Base-by-base conservation (phyloP, 2,113 vertebrate species). In the Myrmophylax atrothorax region DNA sequence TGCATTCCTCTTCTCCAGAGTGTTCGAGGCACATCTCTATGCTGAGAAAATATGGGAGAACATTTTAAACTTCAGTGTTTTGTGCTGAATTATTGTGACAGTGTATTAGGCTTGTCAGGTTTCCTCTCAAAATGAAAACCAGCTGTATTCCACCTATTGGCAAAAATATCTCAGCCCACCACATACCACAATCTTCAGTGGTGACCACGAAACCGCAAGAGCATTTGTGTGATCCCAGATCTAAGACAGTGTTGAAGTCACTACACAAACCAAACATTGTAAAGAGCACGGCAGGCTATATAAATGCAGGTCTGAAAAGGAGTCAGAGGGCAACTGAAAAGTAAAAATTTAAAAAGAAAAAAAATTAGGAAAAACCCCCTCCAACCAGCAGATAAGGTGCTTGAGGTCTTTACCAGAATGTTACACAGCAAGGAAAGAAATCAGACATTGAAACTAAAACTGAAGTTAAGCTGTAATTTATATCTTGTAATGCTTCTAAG, bases 261-360 rank as follows among this genome's bases (percentile, higher is more conserved):
- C 96, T 98, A 97, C 98, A 98, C 97, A 98, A 97, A 98, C 98
- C 98, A 98, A 98, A 98, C 98, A 98, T 97, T 99, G 98, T 98
- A 97, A 98, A 98, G 96, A 98, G 96, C 92, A 90, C 97, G 84
- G 93, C 93, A 97, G 96, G 97, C 97, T 97, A 63, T 92, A 95
- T 97, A 98, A 98, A 97, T 92, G 97, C 72, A 67, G 96, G 94
- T 89, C 93, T 97, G 96, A 98, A 97, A 96, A 94, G 93, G 94
- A 97, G 94, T 95, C 91, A 96, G 94, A 91, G 50, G 94, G 93
- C 87, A 95, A 93, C 83, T 85, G 93, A 94, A 92, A 95, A 84
- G 52, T 49, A 73, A 90, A 93, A 92, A 89, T 49, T 37, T 49
- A n/a, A 22, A 37, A 6, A 8, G 40, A 42, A 18, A 10, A 63